Percentiles rank a stretch among this genome's conserved stretches.
phyloP scores from a whole-genome alignment of 2,888 invertebrate genomes.

The Spialia ferax region DNA sequence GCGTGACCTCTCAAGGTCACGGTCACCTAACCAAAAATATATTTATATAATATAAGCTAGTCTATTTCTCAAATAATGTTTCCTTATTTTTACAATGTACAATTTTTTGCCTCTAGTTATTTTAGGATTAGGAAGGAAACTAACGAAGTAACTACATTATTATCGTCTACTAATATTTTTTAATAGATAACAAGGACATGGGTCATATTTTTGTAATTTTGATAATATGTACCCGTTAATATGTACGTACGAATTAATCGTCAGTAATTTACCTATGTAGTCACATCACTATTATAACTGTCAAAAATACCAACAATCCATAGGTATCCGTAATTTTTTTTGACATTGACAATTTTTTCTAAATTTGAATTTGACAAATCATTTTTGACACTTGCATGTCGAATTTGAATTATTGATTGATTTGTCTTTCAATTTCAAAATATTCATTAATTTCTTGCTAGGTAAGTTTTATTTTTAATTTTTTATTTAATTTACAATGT shows the following conservation, averaged over 20 bases:
- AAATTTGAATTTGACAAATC: slow-evolving; percentile 43
- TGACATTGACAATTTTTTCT: slow-evolving; percentile 25
- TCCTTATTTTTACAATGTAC: too few species aligned
- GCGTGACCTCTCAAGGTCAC: slow-evolving; percentile 78
- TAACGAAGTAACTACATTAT: too few species aligned
- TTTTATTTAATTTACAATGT: slow-evolving; percentile 47
- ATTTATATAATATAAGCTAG: background rate
- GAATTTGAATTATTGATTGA: slow-evolving; percentile 34
- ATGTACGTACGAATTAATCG: too few species aligned
- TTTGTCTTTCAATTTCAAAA: too few species aligned
- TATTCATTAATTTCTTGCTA: too few species aligned
- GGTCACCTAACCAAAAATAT: slow-evolving; percentile 47
- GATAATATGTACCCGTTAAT: too few species aligned
- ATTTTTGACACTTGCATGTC: slow-evolving; percentile 26
- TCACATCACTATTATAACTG: slow-evolving; percentile 25
- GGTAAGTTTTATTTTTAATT: slow-evolving; percentile 48
- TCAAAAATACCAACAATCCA: background rate
- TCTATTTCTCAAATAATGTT: background rate
- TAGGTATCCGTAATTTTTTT: background rate
- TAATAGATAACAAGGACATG: too few species aligned
- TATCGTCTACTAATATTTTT: too few species aligned
- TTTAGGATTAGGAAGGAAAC: too few species aligned
- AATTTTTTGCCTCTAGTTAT: too few species aligned
- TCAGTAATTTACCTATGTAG: too few species aligned
- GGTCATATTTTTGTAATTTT: too few species aligned